Conservation (phyloP, 1,140 invertebrate species). For the Neodiprion lecontei region DNA sequence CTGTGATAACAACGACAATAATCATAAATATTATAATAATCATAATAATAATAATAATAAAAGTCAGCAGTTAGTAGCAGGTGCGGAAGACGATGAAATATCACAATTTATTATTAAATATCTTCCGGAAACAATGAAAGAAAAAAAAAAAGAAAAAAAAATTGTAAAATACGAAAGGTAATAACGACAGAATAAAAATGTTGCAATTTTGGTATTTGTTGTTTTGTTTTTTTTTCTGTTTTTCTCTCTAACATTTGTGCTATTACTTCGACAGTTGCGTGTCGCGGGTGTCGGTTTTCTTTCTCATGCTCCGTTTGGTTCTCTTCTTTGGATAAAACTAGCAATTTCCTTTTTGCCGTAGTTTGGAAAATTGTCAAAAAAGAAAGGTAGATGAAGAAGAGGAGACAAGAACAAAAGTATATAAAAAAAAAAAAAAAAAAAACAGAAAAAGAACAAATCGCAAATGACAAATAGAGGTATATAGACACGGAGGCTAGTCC, state of each 20-base stretch:
- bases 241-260: no score
- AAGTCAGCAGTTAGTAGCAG: conserved; percentile 4
- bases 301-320: no score
- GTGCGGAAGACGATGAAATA: not conserved
- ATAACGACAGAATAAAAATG: not conserved
- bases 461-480: no score
- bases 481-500: conserved; percentile 30
- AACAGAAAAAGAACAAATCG: not conserved
- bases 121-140: not conserved
- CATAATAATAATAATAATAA: not conserved
- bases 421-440: not conserved
- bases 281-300: no score
- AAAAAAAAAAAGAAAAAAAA: not conserved
- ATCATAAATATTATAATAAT: no score
- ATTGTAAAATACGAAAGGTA: not conserved
- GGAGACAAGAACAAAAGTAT: not conserved
- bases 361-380: no score
- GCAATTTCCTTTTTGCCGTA: no score
- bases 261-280: no score
- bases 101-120: not conserved
- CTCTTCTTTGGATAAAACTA: no score
- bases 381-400: no score
- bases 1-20: no score
- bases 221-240: not conserved
- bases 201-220: no score